A percentile compares a stretch with the other conserved stretches of the same genome.
Evolutionary conservation across 2,113 vertebrate genomes (phyloP).

Genomic region (Talpa occidentalis): DNA sequence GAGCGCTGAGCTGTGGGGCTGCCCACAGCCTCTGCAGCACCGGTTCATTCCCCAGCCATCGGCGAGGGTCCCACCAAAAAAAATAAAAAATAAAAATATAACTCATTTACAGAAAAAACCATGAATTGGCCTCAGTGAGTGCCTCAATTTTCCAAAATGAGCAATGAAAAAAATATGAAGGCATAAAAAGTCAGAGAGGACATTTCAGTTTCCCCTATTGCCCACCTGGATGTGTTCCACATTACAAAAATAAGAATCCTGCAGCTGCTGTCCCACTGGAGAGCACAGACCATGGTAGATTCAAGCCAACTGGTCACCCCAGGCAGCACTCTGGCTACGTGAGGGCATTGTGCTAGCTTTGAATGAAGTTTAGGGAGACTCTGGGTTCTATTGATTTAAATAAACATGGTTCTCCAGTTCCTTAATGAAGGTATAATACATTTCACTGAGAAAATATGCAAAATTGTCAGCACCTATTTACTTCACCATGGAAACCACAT

Average conservation of each 20-base stretch:
- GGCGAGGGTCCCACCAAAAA: no score
- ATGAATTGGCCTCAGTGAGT: slow-evolving; percentile 77
- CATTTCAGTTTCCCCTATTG: slow-evolving; percentile 85
- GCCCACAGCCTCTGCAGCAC: no score
- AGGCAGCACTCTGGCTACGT: neutral
- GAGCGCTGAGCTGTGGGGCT: no score
- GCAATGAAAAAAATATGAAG: slow-evolving; percentile 72
- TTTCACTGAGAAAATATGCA: slow-evolving; percentile 63
- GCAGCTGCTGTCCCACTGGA: slow-evolving; percentile 80
- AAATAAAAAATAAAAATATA: no score
- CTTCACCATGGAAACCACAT: slow-evolving; percentile 57
- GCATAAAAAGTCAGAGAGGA: slow-evolving; percentile 79
- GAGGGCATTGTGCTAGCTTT: neutral
- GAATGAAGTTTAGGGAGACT: neutral
- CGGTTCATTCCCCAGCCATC: no score
- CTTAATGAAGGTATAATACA: slow-evolving; percentile 49
- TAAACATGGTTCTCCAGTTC: neutral
- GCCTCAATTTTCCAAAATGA: slow-evolving; percentile 83
- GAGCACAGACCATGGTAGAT: slow-evolving; percentile 47
- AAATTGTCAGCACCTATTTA: slow-evolving; percentile 62
- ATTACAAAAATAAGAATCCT: slow-evolving; percentile 84
- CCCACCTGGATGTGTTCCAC: slow-evolving; percentile 70
- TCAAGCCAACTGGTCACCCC: neutral
- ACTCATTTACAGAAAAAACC: slow-evolving; percentile 82
- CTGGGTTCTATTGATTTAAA: slow-evolving; percentile 55